phyloP scores from a whole-genome alignment of 64 coral and sea anemone genomes.

The Orbicella faveolata region DNA sequence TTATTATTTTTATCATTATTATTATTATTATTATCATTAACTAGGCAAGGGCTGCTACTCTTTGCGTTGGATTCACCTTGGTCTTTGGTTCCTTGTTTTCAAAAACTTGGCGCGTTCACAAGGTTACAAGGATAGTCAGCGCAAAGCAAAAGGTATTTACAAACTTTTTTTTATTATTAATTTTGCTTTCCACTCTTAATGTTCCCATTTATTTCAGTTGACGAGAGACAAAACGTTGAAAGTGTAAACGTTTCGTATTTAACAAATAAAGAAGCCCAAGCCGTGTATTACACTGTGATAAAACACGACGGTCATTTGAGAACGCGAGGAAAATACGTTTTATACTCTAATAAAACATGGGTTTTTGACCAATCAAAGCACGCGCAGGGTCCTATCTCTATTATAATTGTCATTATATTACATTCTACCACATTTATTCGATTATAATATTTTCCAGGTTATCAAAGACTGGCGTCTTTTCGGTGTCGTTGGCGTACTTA shows the following conservation, averaged over 20 bases:
- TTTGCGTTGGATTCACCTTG: constrained; percentile 27
- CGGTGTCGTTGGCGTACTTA: neutral
- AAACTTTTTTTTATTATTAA: neutral
- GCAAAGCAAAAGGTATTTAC: constrained; percentile 1
- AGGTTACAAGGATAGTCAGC: constrained; percentile 8
- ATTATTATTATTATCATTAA: neutral
- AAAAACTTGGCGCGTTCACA: constrained; percentile 39
- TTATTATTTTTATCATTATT: neutral
- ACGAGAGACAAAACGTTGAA: too few relatives aligned
- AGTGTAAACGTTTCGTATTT: too few relatives aligned
- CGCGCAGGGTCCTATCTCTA: too few relatives aligned
- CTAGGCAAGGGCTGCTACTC: neutral
- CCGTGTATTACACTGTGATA: too few relatives aligned
- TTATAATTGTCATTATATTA: too few relatives aligned
- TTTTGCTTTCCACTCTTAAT: neutral
- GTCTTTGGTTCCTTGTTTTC: constrained; percentile 29
- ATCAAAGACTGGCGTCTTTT: constrained; percentile 3
- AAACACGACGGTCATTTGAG: too few relatives aligned
- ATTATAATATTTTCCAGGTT: neutral
- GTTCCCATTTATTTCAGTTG: neutral
- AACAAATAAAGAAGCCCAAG: too few relatives aligned
- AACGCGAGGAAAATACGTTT: too few relatives aligned
- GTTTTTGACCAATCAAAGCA: too few relatives aligned
- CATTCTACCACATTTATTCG: too few relatives aligned
- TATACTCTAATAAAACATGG: too few relatives aligned